Percentiles rank a stretch among this genome's conserved stretches.
Evolutionary conservation across 2,797 vertebrate genomes (phyloP).

Genomic region (Hydrolagus colliei): DNA sequence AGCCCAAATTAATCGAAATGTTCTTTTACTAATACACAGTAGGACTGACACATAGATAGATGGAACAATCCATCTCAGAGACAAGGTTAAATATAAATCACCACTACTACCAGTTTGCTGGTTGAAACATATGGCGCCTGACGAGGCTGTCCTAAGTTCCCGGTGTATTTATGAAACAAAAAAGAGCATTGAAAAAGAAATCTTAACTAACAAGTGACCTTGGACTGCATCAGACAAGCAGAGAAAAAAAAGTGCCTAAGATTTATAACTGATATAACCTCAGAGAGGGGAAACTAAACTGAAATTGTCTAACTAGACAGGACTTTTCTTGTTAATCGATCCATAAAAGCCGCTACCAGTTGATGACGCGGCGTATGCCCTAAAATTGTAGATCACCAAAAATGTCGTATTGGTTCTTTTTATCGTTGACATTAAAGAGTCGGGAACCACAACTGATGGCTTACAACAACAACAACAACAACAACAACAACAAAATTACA

Average conservation of each 20-base stretch:
- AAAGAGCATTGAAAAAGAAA: neutral
- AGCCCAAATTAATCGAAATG: neutral
- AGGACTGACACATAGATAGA: neutral
- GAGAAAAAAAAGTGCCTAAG: neutral
- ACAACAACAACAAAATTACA: no score
- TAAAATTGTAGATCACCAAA: no score
- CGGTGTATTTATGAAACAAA: neutral
- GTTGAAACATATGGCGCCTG: neutral
- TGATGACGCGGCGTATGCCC: no score
- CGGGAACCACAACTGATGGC: no score
- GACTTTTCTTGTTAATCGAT: neutral
- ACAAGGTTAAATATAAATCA: slow-evolving; percentile 10
- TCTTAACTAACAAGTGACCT: neutral
- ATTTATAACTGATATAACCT: neutral
- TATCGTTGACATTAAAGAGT: no score
- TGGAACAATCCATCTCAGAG: neutral
- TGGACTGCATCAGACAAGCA: neutral
- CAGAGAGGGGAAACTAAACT: neutral
- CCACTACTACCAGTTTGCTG: neutral
- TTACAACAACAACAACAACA: no score
- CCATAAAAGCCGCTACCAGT: no score
- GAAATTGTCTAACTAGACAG: slow-evolving; percentile 6
- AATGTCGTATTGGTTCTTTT: no score
- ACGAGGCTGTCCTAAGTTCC: neutral
- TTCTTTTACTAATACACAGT: neutral